Evolutionary conservation across 2,113 vertebrate species (phyloP).

Genomic region (Scytalopus superciliaris): DNA sequence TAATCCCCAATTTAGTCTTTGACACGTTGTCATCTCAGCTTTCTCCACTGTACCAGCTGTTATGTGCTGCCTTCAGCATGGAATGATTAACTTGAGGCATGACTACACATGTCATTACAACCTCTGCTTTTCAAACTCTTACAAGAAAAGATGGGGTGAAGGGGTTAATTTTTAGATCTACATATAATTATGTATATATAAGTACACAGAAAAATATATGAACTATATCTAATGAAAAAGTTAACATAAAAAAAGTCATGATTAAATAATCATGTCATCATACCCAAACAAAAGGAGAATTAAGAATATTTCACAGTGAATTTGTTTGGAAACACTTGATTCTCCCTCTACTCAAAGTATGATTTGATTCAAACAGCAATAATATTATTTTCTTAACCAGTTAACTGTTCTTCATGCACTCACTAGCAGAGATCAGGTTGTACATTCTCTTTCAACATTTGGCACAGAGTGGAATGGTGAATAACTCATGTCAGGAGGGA

Average conservation of each 20-base stretch:
- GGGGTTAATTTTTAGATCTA: neutral
- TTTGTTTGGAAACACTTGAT: neutral
- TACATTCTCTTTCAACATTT: neutral
- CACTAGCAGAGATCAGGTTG: neutral
- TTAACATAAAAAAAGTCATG: neutral
- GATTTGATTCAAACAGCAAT: neutral
- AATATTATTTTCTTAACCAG: neutral
- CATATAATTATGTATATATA: neutral
- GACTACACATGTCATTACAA: constrained; percentile 19
- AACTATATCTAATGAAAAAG: neutral
- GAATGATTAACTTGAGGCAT: constrained; percentile 39
- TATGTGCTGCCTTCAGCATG: constrained; percentile 60
- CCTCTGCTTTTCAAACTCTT: neutral
- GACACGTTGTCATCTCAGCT: constrained; percentile 20
- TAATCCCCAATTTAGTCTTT: constrained; percentile 56
- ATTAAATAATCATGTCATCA: neutral
- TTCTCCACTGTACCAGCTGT: constrained; percentile 5
- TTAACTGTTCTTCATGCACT: neutral
- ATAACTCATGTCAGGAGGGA: neutral
- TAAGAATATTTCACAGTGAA: neutral
- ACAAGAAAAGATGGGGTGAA: neutral
- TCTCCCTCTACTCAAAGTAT: neutral
- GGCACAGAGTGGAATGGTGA: neutral
- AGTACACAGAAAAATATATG: neutral
- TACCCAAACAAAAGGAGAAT: neutral